A percentile compares a stretch with the other conserved stretches of the same genome.
Evolutionary conservation across 53 echinoderm and acorn worm species (phyloP).

Genomic region (Paracentrotus lividus): DNA sequence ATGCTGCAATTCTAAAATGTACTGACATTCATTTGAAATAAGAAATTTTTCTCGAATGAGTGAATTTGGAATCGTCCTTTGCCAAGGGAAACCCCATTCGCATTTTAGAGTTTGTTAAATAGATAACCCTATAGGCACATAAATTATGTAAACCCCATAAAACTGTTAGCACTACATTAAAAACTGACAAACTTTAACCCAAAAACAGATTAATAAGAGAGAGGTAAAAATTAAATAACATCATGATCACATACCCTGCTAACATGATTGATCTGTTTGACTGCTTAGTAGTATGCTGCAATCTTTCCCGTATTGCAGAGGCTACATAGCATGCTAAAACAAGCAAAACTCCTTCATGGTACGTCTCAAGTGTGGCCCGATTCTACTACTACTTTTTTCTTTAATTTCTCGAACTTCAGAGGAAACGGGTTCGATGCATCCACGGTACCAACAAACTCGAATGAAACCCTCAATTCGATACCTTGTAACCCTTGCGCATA

Average conservation of each 20-base stretch:
- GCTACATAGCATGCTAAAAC: constrained; percentile 41
- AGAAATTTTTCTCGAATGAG: neutral
- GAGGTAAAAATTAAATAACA: too few species aligned
- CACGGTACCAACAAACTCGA: constrained; percentile 45
- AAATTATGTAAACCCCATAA: neutral
- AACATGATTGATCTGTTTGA: constrained; percentile 57
- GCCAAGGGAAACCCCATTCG: neutral
- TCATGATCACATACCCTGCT: constrained; percentile 34
- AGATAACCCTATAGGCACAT: neutral
- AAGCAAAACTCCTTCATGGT: constrained; percentile 62
- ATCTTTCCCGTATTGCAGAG: constrained; percentile 57
- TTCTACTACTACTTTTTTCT: neutral
- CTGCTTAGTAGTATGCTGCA: constrained; percentile 67
- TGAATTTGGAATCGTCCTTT: neutral
- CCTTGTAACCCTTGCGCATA: neutral
- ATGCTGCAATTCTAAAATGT: neutral
- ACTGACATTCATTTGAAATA: neutral
- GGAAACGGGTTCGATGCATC: constrained; percentile 34
- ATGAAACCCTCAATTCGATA: constrained; percentile 36
- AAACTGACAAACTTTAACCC: too few species aligned
- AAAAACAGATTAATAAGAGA: too few species aligned
- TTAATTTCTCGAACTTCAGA: constrained; percentile 31
- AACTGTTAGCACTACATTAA: too few species aligned
- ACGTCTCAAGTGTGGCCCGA: neutral
- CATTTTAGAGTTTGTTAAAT: too few species aligned